Percentiles rank a stretch among this genome's conserved stretches.
These are phyloP conservation scores for Sitodiplosis mosellana DNA, from an alignment of 1,140 invertebrate genomes.

Conservation along the genomic window DNA sequence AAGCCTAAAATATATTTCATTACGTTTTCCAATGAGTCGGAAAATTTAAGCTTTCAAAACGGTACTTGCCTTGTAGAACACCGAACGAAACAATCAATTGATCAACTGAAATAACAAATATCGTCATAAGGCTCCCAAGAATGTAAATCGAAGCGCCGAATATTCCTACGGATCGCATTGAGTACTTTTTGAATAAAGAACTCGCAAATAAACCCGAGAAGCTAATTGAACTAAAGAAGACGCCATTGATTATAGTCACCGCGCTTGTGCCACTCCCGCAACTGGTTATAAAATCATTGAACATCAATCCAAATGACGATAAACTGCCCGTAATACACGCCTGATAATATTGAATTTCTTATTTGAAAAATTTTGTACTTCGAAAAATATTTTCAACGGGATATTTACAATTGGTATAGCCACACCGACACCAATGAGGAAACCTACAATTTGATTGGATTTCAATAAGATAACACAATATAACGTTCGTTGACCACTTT, in stretches of 20 bases:
- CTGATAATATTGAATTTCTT: constrained; percentile 27
- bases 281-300: constrained; percentile 37
- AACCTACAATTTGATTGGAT: too few relatives aligned
- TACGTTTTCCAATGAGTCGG: not conserved
- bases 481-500: too few relatives aligned
- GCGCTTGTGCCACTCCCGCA: constrained; percentile 38
- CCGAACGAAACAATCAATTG: constrained; percentile 35
- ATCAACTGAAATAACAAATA: constrained; percentile 30
- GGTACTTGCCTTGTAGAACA: constrained; percentile 32
- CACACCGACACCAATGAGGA: too few relatives aligned
- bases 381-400: too few relatives aligned
- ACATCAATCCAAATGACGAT: constrained; percentile 43
- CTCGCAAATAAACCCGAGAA: constrained; percentile 33
- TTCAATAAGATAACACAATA: too few relatives aligned
- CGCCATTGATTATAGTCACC: constrained; percentile 34
- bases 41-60: not conserved
- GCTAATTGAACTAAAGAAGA: constrained; percentile 26
- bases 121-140: constrained; percentile 29
- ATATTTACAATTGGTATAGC: too few relatives aligned
- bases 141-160: constrained; percentile 31
- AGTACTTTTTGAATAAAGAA: constrained; percentile 28
- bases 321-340: constrained; percentile 32
- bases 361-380: too few relatives aligned
- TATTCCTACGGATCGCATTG: constrained; percentile 34
- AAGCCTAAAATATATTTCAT: too few relatives aligned